Percentiles rank a stretch among this genome's conserved stretches.
phyloP scores from a whole-genome alignment of 2,888 invertebrate genomes.

The Chrysolina haemoptera region DNA sequence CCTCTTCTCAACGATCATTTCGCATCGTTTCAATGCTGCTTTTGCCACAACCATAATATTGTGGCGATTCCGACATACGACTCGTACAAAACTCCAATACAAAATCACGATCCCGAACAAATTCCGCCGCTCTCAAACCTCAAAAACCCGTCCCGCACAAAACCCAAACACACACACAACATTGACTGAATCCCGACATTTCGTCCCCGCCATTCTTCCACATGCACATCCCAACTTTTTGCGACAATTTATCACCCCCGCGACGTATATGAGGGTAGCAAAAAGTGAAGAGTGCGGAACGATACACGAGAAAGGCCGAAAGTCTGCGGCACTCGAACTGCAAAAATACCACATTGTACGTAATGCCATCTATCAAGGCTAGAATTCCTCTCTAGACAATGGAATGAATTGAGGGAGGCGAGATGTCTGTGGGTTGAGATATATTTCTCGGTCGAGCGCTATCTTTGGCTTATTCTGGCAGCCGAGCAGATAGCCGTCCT shows the following conservation, averaged over 20 bases:
- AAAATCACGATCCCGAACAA: background rate
- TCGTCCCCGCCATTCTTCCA: constrained; percentile 8
- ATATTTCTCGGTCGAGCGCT: constrained; percentile 22
- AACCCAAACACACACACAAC: constrained; percentile 19
- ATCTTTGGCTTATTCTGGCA: constrained; percentile 23
- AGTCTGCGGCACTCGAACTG: constrained; percentile 22
- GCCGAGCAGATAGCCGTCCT: constrained; percentile 18
- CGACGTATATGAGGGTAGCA: constrained; percentile 13
- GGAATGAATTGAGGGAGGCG: constrained; percentile 20
- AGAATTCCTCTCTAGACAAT: constrained; percentile 20
- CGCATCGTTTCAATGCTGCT: no score
- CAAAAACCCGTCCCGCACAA: background rate
- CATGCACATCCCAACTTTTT: constrained; percentile 19
- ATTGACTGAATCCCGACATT: constrained; percentile 19
- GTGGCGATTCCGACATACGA: no score
- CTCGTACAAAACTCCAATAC: no score
- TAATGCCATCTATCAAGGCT: constrained; percentile 23
- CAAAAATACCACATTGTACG: constrained; percentile 21
- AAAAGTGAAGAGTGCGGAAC: constrained; percentile 21
- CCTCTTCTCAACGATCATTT: no score
- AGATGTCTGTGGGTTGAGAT: constrained; percentile 22
- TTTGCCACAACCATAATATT: no score
- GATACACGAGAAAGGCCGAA: constrained; percentile 23
- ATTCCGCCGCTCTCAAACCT: background rate
- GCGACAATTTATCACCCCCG: constrained; percentile 17